phyloP scores from a whole-genome alignment of 1,140 invertebrate genomes.

The Lasioglossum albipes region DNA sequence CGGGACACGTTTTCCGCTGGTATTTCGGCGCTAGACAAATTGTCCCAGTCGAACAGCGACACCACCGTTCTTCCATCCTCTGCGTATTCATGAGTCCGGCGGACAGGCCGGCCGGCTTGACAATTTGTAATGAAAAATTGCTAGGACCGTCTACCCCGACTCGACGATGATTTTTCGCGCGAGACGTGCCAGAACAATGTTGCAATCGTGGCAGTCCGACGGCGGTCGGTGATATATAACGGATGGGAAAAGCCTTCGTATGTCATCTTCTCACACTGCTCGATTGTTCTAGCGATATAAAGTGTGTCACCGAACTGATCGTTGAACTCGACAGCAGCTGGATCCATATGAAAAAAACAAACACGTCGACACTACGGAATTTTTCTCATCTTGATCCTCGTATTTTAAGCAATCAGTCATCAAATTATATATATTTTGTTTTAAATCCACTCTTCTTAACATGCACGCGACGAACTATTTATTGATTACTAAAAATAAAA shows the following conservation, averaged over 20 bases:
- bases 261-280: background rate
- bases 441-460: too few relatives aligned
- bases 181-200: background rate
- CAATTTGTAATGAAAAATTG: constrained; percentile 24
- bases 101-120: constrained; percentile 1
- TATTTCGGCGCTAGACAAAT: background rate
- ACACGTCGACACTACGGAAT: too few relatives aligned
- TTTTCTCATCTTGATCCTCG: too few relatives aligned
- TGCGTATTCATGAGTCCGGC: constrained; percentile 15
- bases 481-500: too few relatives aligned
- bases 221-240: background rate
- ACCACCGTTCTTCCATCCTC: background rate
- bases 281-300: background rate
- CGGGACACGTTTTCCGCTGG: background rate
- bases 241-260: background rate
- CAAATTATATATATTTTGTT: too few relatives aligned
- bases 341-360: too few relatives aligned
- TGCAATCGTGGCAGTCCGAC: background rate
- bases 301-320: background rate
- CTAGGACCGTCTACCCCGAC: background rate
- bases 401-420: too few relatives aligned
- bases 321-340: background rate
- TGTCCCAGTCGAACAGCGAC: background rate
- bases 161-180: constrained; percentile 2
- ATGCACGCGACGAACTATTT: too few relatives aligned